Base-by-base conservation (phyloP, 2,888 invertebrate species). In the Drosophila subsilvestris region DNA sequence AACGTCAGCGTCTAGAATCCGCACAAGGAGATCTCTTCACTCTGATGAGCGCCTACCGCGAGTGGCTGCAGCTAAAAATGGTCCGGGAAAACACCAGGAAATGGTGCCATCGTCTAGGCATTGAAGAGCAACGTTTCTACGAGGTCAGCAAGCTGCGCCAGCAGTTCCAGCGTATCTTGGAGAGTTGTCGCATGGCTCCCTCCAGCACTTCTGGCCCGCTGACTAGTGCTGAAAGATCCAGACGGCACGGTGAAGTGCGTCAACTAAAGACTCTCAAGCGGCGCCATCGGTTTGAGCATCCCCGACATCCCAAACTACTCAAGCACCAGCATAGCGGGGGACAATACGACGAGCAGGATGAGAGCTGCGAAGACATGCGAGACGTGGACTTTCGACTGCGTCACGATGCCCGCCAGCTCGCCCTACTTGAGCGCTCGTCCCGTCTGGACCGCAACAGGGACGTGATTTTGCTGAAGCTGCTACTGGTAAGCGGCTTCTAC, bases 91-190 rank as follows among this genome's bases (percentile, higher is more conserved):
- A 89, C 32, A 94, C 95, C 0, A 93, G 95, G 49, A 94, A 95
- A 67, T 99, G 99, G 99, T 98, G 98, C 81, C 94, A 94, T 75
- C 94, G 96, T 63, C 93, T 98, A 63, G 98, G 98, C 0, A 93
- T 99, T 8, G 99, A 99, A 92, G 99, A 99, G 90, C 99, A 99
- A 91, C 93, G 99, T 22, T 96, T 99, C 88, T 99, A 99, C 89
- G 99, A 99, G 92, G 96, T 98, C 88, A 97, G 97, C 0, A 99
- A 99, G 93, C 93, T 99, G 7, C 94, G 98, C 42, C 94, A 95
- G 25, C 99, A 99, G 92, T 96, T 98, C 85, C 94, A 96, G 88
- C 95, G 96, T 61, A 93, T 98, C 67, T 93, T 98, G 14, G 95
- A 95, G 94, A 95, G 94, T 70, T 95, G 95, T 78, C 94, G 94